Conservation (phyloP, 2,113 vertebrate genomes). For the Toxotes jaculatrix region DNA sequence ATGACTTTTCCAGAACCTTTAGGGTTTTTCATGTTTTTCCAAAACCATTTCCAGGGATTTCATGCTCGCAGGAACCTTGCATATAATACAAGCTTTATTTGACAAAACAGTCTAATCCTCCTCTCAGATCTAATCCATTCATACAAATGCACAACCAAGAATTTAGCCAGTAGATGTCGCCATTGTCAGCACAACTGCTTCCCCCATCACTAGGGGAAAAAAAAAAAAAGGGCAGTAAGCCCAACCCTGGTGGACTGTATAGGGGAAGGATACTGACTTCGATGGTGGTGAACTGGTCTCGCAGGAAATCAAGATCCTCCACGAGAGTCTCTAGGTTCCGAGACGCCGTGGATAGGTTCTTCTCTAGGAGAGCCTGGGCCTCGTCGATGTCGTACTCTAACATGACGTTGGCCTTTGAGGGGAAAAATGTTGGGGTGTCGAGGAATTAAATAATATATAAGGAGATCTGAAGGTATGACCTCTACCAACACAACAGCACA, state of each 20-base stretch:
- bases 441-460: background rate
- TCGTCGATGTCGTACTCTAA: slow-evolving; percentile 98
- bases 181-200: too few species aligned
- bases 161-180: background rate
- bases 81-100: too few species aligned
- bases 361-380: slow-evolving; percentile 94
- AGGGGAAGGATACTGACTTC: slow-evolving; percentile 99
- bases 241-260: background rate
- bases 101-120: too few species aligned
- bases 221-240: too few species aligned
- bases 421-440: background rate
- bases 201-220: too few species aligned
- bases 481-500: background rate
- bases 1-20: too few species aligned
- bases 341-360: slow-evolving; percentile 94
- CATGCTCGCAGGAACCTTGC: too few species aligned
- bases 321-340: slow-evolving; percentile 95
- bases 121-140: too few species aligned
- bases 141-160: background rate
- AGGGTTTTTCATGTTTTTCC: too few species aligned
- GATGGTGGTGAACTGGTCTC: slow-evolving; percentile 98
- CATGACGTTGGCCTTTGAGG: slow-evolving; percentile 95
- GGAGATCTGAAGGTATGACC: background rate
- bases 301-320: slow-evolving; percentile 96
- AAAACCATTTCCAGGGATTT: too few species aligned